Evolutionary conservation across 2,888 invertebrate genomes (phyloP).

Genomic region (Plebejus anna): DNA sequence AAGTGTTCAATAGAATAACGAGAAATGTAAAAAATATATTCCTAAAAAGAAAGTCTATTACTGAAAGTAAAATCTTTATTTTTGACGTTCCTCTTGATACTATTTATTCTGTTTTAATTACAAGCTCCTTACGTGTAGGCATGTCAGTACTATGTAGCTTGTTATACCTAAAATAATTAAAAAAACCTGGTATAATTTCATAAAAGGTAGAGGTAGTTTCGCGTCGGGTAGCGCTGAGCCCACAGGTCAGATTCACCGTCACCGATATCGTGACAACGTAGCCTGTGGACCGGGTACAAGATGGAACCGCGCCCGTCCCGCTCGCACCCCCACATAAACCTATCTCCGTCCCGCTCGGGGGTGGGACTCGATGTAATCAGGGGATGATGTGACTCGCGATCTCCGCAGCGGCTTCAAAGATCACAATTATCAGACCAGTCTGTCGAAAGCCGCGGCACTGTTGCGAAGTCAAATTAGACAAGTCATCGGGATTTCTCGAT

Average conservation of each 20-base stretch:
- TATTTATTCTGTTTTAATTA: too few species aligned
- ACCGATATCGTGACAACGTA: slow-evolving; percentile 74
- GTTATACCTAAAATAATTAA: neutral
- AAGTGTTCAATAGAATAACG: neutral
- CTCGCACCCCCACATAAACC: slow-evolving; percentile 44
- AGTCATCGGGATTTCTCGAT: slow-evolving; percentile 48
- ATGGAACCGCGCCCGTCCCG: slow-evolving; percentile 78
- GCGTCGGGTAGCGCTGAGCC: slow-evolving; percentile 22
- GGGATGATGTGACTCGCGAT: slow-evolving; percentile 80
- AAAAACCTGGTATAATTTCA: neutral
- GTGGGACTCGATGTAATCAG: slow-evolving; percentile 78
- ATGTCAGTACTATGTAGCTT: too few species aligned
- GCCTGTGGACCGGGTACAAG: slow-evolving; percentile 81
- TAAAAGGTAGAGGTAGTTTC: slow-evolving; percentile 1
- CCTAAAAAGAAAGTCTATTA: neutral
- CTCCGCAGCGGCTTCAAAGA: slow-evolving; percentile 77
- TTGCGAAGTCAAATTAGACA: slow-evolving; percentile 65
- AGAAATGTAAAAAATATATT: neutral
- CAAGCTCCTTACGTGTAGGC: too few species aligned
- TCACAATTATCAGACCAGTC: slow-evolving; percentile 79
- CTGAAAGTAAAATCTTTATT: too few species aligned
- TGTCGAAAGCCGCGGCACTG: slow-evolving; percentile 74
- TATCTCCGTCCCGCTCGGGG: slow-evolving; percentile 59
- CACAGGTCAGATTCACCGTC: slow-evolving; percentile 54
- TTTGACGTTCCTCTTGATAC: too few species aligned